A percentile compares a stretch with the other conserved stretches of the same genome.
phyloP scores from a whole-genome alignment of 23 tunicate species.

The Halocynthia roretzi region DNA sequence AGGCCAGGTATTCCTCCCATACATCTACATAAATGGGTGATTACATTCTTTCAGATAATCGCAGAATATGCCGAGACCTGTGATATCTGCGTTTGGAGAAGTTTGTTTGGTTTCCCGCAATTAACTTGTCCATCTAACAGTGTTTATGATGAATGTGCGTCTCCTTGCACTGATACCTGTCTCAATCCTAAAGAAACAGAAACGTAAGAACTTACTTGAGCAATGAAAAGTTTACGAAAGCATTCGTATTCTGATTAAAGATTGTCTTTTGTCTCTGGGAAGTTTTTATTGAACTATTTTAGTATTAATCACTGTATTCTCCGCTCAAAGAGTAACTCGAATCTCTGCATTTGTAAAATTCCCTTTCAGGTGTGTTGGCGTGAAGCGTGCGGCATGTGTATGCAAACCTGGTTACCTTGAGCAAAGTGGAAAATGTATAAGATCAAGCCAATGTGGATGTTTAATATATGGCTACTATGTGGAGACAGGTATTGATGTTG shows the following conservation, averaged over 20 bases:
- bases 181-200: no score
- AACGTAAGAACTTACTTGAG: no score
- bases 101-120: background rate
- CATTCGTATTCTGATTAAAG: no score
- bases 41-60: background rate
- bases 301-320: no score
- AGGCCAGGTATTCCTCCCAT: background rate
- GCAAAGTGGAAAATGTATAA: background rate
- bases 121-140: conserved; percentile 2
- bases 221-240: no score
- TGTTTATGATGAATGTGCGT: background rate
- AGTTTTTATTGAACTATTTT: no score
- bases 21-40: background rate
- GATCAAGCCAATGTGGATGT: conserved; percentile 5
- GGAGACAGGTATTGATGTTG: background rate
- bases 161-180: background rate
- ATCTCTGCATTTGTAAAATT: no score
- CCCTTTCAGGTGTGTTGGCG: no score
- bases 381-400: background rate
- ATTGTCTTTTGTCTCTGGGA: no score
- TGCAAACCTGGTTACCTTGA: background rate
- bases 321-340: no score
- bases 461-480: background rate
- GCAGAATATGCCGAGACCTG: conserved; percentile 33
- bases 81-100: conserved; percentile 61